Percentiles rank a stretch among this genome's conserved stretches.
Evolutionary conservation across 2,113 vertebrate species (phyloP).

Genomic region (Pteruthius melanotis): DNA sequence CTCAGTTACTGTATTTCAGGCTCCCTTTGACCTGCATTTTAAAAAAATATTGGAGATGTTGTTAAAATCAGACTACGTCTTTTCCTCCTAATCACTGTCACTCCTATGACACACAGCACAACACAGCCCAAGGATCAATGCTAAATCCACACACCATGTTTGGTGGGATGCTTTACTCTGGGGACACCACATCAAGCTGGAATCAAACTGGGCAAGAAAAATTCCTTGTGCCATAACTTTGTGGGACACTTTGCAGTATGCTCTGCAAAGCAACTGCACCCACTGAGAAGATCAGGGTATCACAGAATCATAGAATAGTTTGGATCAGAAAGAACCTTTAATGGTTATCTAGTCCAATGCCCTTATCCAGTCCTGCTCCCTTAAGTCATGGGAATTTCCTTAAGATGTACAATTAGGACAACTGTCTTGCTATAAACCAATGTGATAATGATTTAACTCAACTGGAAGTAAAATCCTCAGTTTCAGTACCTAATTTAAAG

Average conservation of each 20-base stretch:
- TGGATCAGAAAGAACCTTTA: neutral
- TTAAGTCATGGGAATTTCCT: neutral
- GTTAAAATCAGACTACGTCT: neutral
- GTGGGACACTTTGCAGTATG: neutral
- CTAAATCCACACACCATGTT: neutral
- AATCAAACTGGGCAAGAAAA: neutral
- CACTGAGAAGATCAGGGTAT: rapidly evolving
- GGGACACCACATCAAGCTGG: neutral
- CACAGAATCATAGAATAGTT: neutral
- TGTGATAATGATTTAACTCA: neutral
- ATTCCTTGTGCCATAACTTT: neutral
- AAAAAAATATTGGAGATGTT: neutral
- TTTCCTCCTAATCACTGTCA: neutral
- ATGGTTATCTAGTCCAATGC: neutral
- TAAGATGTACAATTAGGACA: neutral
- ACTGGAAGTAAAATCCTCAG: neutral
- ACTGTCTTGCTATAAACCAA: neutral
- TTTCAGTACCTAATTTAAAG: neutral
- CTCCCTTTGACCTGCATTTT: neutral
- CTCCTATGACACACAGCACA: neutral
- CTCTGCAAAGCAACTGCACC: neutral
- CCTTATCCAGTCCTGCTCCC: neutral
- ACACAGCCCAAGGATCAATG: neutral
- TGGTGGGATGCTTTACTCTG: neutral
- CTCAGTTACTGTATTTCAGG: neutral